Percentiles rank a stretch among this genome's conserved stretches.
phyloP scores from a whole-genome alignment of 2,888 invertebrate species.

The Drosophila fulvimacula region DNA sequence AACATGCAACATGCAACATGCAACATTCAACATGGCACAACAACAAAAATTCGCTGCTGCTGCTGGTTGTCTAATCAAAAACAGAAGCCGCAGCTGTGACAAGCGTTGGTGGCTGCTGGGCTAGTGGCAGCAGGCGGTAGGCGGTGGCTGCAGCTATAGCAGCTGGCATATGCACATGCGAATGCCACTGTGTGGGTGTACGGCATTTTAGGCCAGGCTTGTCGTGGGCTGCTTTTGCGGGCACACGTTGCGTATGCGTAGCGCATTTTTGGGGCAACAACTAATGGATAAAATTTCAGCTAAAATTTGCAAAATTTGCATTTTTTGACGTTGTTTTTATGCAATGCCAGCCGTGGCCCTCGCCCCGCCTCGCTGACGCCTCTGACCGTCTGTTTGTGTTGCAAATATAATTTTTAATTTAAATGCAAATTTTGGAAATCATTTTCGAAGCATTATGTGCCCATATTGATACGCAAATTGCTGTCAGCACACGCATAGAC shows the following conservation, averaged over 20 bases:
- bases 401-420: conserved; percentile 81
- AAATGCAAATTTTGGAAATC: conserved; percentile 80
- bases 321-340: conserved; percentile 64
- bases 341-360: conserved; percentile 23
- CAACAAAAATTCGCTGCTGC: conserved; percentile 10
- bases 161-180: conserved; percentile 45
- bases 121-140: neutral
- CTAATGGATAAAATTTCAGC: conserved; percentile 73
- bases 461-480: conserved; percentile 81
- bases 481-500: conserved; percentile 74
- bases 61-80: conserved; percentile 69
- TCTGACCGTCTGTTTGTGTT: conserved; percentile 68
- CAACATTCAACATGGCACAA: conserved; percentile 19
- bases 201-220: conserved; percentile 3
- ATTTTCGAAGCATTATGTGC: conserved; percentile 81
- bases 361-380: neutral
- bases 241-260: conserved; percentile 77
- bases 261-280: conserved; percentile 62
- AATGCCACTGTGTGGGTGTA: conserved; percentile 11
- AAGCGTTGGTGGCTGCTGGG: conserved; percentile 25
- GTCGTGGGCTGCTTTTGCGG: conserved; percentile 16
- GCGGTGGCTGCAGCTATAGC: neutral
- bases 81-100: conserved; percentile 77
- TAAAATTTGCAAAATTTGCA: conserved; percentile 79
- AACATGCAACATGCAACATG: conserved; percentile 20